phyloP scores from a whole-genome alignment of 2,113 vertebrate genomes.

The Theropithecus gelada region DNA sequence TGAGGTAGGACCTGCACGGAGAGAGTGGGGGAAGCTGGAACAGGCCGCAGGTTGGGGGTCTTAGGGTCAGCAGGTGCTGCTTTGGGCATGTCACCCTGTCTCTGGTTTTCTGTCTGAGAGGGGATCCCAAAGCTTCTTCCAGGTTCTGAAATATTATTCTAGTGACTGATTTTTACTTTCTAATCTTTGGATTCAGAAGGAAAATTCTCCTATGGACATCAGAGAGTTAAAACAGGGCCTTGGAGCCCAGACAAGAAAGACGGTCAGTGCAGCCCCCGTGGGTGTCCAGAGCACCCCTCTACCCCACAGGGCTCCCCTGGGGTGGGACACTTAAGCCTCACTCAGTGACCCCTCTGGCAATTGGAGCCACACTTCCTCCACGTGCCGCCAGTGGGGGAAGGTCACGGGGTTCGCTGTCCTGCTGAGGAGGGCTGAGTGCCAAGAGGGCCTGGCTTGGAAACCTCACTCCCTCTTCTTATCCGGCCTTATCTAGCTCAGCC shows the following conservation, averaged over 20 bases:
- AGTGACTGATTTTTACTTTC: background rate
- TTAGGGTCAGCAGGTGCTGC: rapidly evolving
- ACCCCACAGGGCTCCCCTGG: rapidly evolving
- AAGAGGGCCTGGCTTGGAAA: background rate
- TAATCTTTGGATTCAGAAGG: background rate
- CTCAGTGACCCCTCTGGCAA: rapidly evolving
- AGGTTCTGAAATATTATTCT: background rate
- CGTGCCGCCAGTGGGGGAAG: rapidly evolving
- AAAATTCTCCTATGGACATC: background rate
- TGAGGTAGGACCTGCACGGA: background rate
- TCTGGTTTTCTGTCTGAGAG: background rate
- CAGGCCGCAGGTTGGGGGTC: background rate
- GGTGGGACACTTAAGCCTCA: background rate
- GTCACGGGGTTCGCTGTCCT: rapidly evolving
- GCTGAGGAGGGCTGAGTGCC: rapidly evolving
- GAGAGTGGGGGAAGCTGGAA: background rate
- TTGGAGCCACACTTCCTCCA: background rate
- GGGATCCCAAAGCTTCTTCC: background rate
- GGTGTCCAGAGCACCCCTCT: rapidly evolving
- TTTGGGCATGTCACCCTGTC: background rate
- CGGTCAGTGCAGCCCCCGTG: rapidly evolving
- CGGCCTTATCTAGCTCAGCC: background rate
- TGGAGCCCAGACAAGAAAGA: background rate
- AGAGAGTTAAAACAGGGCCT: background rate
- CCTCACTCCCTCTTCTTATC: rapidly evolving